Percentiles rank a stretch among this genome's conserved stretches.
Conservation (phyloP, 2,888 invertebrate genomes). For the Tetranychus truncatus region DNA sequence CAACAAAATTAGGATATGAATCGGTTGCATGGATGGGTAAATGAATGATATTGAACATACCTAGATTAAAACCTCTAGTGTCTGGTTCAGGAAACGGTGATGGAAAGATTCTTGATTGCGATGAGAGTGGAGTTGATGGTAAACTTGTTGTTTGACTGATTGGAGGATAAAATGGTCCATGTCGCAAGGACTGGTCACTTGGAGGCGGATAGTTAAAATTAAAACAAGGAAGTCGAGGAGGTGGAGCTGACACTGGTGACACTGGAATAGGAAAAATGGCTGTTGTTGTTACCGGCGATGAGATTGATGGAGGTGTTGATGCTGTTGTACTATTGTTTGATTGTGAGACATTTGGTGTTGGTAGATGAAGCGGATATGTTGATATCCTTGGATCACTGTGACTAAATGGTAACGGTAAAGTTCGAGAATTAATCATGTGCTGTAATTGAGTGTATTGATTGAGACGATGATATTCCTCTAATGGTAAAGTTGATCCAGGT, state of each 20-base stretch:
- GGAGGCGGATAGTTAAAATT: background rate
- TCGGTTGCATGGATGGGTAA: no score
- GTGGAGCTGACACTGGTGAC: background rate
- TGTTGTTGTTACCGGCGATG: background rate
- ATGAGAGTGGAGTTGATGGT: background rate
- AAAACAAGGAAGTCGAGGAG: background rate
- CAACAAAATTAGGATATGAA: no score
- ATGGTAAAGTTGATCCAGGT: background rate
- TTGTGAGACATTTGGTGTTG: background rate
- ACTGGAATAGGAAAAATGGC: background rate
- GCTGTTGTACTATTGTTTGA: background rate
- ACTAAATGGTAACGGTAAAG: background rate
- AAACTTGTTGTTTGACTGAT: background rate
- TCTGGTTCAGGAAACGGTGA: background rate
- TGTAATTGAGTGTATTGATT: background rate
- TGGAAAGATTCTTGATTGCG: conserved; percentile 1
- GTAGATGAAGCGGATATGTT: background rate
- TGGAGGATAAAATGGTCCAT: background rate
- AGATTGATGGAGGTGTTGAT: background rate
- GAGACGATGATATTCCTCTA: background rate
- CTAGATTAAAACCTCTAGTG: background rate
- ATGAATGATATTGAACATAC: background rate
- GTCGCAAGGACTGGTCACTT: background rate
- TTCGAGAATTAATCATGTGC: background rate
- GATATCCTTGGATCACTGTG: background rate